phyloP scores from a whole-genome alignment of 35 echinoderm and acorn worm species.

The Nesometra sesokonis region DNA sequence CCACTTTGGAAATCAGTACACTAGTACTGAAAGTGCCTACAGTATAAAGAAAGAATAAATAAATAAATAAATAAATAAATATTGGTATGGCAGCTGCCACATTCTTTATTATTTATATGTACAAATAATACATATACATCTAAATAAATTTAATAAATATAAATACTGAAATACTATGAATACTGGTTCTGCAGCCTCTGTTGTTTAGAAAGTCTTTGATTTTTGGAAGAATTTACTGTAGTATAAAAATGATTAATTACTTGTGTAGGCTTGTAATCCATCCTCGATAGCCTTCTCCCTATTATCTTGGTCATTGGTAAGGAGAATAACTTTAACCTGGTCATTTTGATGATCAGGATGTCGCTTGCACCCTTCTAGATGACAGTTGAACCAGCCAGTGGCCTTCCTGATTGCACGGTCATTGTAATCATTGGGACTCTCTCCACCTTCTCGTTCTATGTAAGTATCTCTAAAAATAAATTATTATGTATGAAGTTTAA shows the following conservation, averaged over 20 bases:
- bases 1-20: too few species aligned
- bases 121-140: too few species aligned
- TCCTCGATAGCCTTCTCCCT: slow-evolving; percentile 63
- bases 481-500: neutral
- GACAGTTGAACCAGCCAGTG: slow-evolving; percentile 59
- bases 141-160: too few species aligned
- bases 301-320: slow-evolving; percentile 77
- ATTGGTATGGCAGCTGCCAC: too few species aligned
- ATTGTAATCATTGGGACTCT: slow-evolving; percentile 84
- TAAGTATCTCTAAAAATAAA: slow-evolving; percentile 67
- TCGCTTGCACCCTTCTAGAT: slow-evolving; percentile 21
- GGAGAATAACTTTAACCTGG: slow-evolving; percentile 49
- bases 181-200: too few species aligned
- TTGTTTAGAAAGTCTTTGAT: too few species aligned
- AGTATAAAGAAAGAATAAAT: too few species aligned
- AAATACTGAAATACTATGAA: too few species aligned
- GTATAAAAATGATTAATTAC: slow-evolving; percentile 9
- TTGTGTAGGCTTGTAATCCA: slow-evolving; percentile 69
- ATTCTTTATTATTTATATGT: too few species aligned
- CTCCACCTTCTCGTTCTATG: slow-evolving; percentile 59
- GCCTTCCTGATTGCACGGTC: slow-evolving; percentile 71
- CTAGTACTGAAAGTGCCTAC: too few species aligned
- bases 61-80: too few species aligned
- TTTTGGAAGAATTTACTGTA: too few species aligned
- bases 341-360: neutral